Evolutionary conservation across 2,797 vertebrate species (phyloP).

Genomic region (Poecilia velifera): DNA sequence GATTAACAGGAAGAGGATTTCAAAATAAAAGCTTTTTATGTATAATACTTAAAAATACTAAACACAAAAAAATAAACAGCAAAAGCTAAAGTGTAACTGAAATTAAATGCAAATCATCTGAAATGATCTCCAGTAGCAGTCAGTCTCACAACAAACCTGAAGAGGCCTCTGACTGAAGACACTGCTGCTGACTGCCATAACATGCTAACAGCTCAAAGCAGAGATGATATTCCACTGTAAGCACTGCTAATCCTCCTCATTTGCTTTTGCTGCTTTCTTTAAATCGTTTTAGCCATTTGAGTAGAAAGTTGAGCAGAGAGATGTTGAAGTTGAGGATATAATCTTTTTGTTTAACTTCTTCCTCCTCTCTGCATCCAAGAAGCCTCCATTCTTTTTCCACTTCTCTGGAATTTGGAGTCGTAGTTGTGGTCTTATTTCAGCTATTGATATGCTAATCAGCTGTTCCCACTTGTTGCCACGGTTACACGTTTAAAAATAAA

Average conservation of each 20-base stretch:
- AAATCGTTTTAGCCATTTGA: no score
- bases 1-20: neutral
- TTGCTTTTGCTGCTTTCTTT: neutral
- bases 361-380: neutral
- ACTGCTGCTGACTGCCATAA: neutral
- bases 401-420: neutral
- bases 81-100: neutral
- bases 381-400: neutral
- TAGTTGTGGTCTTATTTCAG: neutral
- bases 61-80: neutral
- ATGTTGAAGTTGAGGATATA: neutral
- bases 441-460: neutral
- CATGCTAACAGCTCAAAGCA: neutral
- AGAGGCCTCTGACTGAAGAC: neutral
- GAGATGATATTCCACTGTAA: neutral
- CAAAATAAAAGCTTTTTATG: neutral
- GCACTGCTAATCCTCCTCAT: neutral
- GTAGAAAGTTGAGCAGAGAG: neutral
- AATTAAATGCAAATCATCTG: no score
- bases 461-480: neutral
- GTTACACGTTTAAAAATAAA: neutral
- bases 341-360: neutral
- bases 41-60: neutral
- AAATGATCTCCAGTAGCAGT: neutral
- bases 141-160: neutral